A percentile compares a stretch with the other conserved stretches of the same genome.
These are phyloP conservation scores for Sebastes steindachneri DNA, from an alignment of 2,797 vertebrate species.

Conservation along the genomic window DNA sequence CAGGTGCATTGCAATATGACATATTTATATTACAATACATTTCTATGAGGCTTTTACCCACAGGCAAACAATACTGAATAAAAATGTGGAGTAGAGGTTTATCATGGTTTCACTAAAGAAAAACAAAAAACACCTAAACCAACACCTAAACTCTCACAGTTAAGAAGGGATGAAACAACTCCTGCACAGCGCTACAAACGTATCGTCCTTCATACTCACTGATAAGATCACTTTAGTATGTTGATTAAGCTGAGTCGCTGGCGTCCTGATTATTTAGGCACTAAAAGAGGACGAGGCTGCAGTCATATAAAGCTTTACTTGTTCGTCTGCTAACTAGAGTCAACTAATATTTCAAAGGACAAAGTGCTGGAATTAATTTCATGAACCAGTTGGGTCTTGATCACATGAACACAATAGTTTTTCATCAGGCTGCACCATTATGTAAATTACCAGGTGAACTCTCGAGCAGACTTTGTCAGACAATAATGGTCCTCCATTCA, in stretches of 20 bases:
- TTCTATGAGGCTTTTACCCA: background rate
- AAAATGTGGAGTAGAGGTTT: background rate
- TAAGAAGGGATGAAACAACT: background rate
- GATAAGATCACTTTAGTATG: background rate
- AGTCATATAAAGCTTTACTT: background rate
- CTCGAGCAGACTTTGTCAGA: background rate
- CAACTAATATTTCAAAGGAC: background rate
- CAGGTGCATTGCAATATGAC: background rate
- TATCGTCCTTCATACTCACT: background rate
- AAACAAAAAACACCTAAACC: background rate
- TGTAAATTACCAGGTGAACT: background rate
- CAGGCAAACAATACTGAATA: background rate
- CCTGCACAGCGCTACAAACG: background rate
- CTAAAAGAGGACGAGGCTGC: slow-evolving; percentile 18
- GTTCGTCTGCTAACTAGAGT: background rate
- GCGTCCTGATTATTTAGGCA: slow-evolving; percentile 21
- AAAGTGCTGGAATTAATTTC: background rate
- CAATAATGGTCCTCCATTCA: background rate
- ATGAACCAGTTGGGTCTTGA: background rate
- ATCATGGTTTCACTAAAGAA: background rate
- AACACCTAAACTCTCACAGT: background rate
- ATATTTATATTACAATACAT: background rate
- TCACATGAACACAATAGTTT: background rate
- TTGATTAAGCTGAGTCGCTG: background rate
- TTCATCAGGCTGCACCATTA: background rate